A percentile compares a stretch with the other conserved stretches of the same genome.
Conservation (phyloP, 2,888 invertebrate genomes). For the Koerneria pararmatus region DNA sequence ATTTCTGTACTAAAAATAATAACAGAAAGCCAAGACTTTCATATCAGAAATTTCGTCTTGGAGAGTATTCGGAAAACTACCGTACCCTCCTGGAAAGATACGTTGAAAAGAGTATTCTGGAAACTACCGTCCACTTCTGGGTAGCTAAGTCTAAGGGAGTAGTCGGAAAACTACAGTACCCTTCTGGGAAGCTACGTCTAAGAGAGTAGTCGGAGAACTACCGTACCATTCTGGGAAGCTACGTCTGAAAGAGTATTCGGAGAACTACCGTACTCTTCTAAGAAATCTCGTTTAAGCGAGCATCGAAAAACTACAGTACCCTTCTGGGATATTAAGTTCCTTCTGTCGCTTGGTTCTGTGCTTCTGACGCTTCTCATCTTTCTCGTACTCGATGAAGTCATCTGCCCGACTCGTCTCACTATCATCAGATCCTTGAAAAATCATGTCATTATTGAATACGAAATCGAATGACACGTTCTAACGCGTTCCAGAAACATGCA, state of each 20-base stretch:
- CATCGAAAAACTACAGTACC: conserved; percentile 10
- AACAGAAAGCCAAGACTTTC: no score
- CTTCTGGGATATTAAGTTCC: conserved; percentile 19
- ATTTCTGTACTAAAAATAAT: no score
- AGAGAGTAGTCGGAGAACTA: background rate
- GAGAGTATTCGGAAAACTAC: no score
- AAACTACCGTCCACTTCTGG: background rate
- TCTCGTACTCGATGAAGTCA: conserved; percentile 22
- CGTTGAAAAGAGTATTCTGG: background rate
- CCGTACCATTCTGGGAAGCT: conserved; percentile 21
- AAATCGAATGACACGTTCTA: no score
- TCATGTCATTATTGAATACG: background rate
- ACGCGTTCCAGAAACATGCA: no score
- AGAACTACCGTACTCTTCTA: background rate
- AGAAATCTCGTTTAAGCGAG: background rate
- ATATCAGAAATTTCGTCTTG: no score
- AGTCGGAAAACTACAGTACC: conserved; percentile 8
- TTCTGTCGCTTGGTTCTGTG: conserved; percentile 12
- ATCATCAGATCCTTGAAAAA: conserved; percentile 9
- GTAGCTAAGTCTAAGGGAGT: background rate
- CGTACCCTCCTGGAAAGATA: background rate
- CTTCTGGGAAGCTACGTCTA: conserved; percentile 14
- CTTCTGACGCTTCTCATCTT: conserved; percentile 15
- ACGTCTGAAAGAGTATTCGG: no score
- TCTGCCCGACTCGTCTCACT: conserved; percentile 1